Evolutionary conservation across 1,140 invertebrate species (phyloP), one percentile per base, ranked within the genome.

Genomic region (Drosophila lowei): DNA sequence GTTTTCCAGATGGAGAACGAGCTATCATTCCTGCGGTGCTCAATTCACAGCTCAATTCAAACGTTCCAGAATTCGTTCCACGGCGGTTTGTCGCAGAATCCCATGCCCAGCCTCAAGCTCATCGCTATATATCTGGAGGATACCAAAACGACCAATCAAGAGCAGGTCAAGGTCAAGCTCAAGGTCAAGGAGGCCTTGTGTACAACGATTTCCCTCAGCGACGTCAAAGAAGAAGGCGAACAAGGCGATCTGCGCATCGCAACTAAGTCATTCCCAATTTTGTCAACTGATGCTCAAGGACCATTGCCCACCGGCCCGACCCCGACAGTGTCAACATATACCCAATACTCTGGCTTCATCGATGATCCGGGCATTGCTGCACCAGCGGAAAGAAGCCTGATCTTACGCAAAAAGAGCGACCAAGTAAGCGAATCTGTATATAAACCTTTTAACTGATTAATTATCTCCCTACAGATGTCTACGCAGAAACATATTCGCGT

Each of bases 401-500:
- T 25, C 23, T 25, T 4, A 25, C 23, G 4, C 41, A 0, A 72
- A 64, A 50, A 8, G 52, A 74, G 8, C 80, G 85, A 7, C 67
- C 84, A 0, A 80, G 90, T 91, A 56, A 77, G 71, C n/a, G n/a
- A 7, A 43, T 50, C 13, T 18, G 8, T 30, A 9, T 3, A 30
- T 21, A 13, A 4, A 6, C 23, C 23, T 23, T 2, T 18, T 16
- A 15, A 53, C 70, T 61, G 44, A 50, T 62, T 25, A 23, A n/a
- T 34, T 25, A 7, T 56, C 8, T 56, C 25, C 55, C 52, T 48
- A 2, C 55, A 91, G 90, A 48, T 30, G 79, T 84, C 15, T 89
- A 89, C 13, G 68, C 70, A 89, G 56, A 73, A 88, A 1, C 90
- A 76, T 42, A 43, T 79, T 30, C 67, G 80, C 8, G 56, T 90